A percentile compares a stretch with the other conserved stretches of the same genome.
phyloP scores from a whole-genome alignment of 2,113 vertebrate species.

The Microcebus tavaratra region DNA sequence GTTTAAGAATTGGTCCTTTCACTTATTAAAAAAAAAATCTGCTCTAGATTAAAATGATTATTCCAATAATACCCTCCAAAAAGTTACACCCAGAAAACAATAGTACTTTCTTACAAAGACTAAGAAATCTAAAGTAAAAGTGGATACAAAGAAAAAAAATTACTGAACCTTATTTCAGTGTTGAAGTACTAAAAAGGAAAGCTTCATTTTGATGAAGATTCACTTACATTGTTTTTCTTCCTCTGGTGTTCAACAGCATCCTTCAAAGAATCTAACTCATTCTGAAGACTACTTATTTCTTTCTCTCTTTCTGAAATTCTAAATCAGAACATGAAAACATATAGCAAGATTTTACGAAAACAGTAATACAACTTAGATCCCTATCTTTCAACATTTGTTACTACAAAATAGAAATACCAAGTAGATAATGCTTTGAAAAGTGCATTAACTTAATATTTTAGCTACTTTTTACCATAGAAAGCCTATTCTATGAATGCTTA shows the following conservation, averaged over 20 bases:
- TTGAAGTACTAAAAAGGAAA: conserved; percentile 3
- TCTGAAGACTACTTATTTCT: conserved; percentile 87
- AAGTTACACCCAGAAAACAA: not conserved
- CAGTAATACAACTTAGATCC: not conserved
- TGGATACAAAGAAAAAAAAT: not conserved
- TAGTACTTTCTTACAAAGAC: not conserved
- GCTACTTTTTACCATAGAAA: not conserved
- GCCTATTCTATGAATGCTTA: not conserved
- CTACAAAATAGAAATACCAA: conserved; percentile 42
- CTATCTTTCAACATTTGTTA: conserved; percentile 28
- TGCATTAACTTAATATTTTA: not conserved
- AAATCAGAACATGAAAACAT: conserved; percentile 63
- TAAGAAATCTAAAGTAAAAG: conserved; percentile 21
- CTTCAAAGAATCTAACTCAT: conserved; percentile 89
- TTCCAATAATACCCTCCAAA: not conserved
- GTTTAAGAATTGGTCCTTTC: not conserved
- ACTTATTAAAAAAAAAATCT: not conserved
- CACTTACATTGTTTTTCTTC: conserved; percentile 98
- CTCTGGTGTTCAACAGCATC: conserved; percentile 94
- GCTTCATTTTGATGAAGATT: conserved; percentile 39
- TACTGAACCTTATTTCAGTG: not conserved
- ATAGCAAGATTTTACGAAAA: conserved; percentile 43
- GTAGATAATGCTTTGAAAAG: conserved; percentile 23
- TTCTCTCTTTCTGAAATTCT: conserved; percentile 93
- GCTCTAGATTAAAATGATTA: conserved; percentile 44